Percentiles rank a stretch among this genome's conserved stretches.
These are phyloP conservation scores for Falco peregrinus DNA, from an alignment of 2,797 vertebrate species.

Conservation along the genomic window DNA sequence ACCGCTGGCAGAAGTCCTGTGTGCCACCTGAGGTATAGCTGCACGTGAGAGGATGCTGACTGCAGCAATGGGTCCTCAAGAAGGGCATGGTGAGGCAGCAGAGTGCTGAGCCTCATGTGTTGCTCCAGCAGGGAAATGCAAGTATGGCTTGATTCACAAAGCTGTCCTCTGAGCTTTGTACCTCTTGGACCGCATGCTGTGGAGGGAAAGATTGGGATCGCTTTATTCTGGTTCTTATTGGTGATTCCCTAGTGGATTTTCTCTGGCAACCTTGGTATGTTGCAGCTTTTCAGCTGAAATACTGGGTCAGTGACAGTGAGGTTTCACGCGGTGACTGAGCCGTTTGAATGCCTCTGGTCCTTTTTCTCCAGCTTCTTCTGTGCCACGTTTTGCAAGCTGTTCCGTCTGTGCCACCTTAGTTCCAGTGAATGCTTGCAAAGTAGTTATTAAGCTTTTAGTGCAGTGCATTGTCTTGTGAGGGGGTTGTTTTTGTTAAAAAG, in stretches of 20 bases:
- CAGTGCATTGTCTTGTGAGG: background rate
- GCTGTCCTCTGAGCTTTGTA: background rate
- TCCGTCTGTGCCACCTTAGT: background rate
- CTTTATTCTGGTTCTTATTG: background rate
- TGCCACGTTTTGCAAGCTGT: background rate
- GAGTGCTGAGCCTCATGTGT: background rate
- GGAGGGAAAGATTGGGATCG: background rate
- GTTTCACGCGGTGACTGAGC: background rate
- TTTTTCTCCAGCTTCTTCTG: background rate
- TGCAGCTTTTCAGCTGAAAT: background rate
- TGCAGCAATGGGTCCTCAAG: rapidly evolving
- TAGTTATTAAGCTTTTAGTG: background rate
- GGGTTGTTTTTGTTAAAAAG: background rate
- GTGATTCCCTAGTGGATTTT: background rate
- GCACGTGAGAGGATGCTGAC: rapidly evolving
- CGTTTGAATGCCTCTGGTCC: background rate
- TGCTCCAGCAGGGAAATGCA: rapidly evolving
- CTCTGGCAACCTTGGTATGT: background rate
- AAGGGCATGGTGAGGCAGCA: background rate
- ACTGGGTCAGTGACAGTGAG: background rate
- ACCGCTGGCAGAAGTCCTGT: background rate
- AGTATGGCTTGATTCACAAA: rapidly evolving
- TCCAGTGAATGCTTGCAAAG: background rate
- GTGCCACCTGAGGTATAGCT: background rate
- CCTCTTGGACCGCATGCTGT: background rate